A percentile compares a stretch with the other conserved stretches of the same genome.
phyloP scores from a whole-genome alignment of 2,888 invertebrate genomes.

The Anthophora plumipes region DNA sequence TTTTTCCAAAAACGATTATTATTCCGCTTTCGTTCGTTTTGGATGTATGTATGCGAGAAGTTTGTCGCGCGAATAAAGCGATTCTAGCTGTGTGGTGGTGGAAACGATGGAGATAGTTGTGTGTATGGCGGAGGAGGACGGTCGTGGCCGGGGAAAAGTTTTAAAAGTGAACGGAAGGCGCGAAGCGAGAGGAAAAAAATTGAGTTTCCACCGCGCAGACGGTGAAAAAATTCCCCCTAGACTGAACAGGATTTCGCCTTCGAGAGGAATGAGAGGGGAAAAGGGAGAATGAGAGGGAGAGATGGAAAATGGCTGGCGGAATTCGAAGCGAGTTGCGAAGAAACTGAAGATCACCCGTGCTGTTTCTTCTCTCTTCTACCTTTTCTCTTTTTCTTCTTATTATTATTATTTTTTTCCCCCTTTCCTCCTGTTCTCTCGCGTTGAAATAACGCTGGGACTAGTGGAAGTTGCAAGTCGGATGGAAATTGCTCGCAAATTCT shows the following conservation, averaged over 20 bases:
- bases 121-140: background rate
- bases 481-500: no score
- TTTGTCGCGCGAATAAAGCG: constrained; percentile 23
- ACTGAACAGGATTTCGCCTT: constrained; percentile 22
- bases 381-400: background rate
- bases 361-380: background rate
- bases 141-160: constrained; percentile 19
- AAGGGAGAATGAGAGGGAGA: background rate
- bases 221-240: constrained; percentile 20
- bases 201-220: constrained; percentile 25
- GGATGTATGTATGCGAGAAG: constrained; percentile 17
- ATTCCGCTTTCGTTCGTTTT: background rate
- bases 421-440: no score
- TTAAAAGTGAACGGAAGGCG: constrained; percentile 32
- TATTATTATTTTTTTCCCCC: no score
- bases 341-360: background rate
- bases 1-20: background rate
- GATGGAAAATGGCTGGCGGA: constrained; percentile 4
- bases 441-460: no score
- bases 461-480: no score
- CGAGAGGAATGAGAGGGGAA: background rate
- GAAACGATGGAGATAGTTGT: no score
- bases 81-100: background rate
- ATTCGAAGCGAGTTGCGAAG: background rate
- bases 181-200: constrained; percentile 28